A percentile compares a stretch with the other conserved stretches of the same genome.
These are phyloP conservation scores for Trilocha varians DNA, from an alignment of 2,888 invertebrate species.

Conservation along the genomic window DNA sequence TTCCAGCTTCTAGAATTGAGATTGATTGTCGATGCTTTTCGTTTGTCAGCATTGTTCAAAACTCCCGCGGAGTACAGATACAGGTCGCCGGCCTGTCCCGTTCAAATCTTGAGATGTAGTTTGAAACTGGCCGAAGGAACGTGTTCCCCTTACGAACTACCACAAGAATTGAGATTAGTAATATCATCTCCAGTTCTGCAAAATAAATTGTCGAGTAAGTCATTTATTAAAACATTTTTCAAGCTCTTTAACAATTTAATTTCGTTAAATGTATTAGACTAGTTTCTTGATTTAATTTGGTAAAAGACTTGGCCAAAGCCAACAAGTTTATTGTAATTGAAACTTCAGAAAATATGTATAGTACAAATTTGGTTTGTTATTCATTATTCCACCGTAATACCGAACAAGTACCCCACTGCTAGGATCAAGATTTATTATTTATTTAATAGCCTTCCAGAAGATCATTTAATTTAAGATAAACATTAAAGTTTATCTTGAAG, in stretches of 20 bases:
- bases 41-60: conserved; percentile 70
- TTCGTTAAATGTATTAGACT: too few species aligned
- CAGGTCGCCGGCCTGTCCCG: conserved; percentile 49
- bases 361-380: too few species aligned
- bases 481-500: too few species aligned
- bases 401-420: too few species aligned
- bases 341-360: too few species aligned
- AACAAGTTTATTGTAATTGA: too few species aligned
- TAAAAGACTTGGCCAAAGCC: too few species aligned
- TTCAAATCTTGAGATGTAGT: conserved; percentile 76
- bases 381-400: too few species aligned
- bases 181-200: conserved; percentile 52
- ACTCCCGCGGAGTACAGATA: conserved; percentile 54
- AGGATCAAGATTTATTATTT: too few species aligned
- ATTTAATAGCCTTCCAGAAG: too few species aligned
- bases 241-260: neutral
- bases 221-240: neutral
- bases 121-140: conserved; percentile 77
- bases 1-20: conserved; percentile 70
- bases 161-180: conserved; percentile 76
- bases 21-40: conserved; percentile 74
- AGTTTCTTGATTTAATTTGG: too few species aligned
- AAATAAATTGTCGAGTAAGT: conserved; percentile 50
- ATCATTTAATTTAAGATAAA: too few species aligned
- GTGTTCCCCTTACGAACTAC: conserved; percentile 75